Evolutionary conservation across 1,140 invertebrate species (phyloP), one percentile per base, ranked within the genome.

Genomic region (Drosophila pseudoobscura): DNA sequence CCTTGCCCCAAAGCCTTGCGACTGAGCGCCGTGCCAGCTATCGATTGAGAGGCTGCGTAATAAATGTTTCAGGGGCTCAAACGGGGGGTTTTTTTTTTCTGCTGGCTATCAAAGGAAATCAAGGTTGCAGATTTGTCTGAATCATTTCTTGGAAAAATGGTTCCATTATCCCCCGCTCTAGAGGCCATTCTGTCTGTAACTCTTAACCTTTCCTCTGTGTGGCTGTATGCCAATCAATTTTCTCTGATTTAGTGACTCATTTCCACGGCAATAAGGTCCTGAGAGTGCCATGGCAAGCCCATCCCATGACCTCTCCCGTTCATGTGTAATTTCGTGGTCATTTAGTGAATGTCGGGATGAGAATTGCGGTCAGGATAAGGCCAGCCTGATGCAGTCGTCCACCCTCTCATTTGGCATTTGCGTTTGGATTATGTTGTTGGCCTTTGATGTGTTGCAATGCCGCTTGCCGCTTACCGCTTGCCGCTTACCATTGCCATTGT

Each of bases 301-400:
- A 7, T 22, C 8, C n/a, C 51, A 39, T 26, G 69, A 73, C 41
- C 45, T 49, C 35, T 17, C 26, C 63, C 44, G 15, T 35, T 44
- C 51, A 52, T 13, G 39, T 55, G 58, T 61, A 80, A 82, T 80
- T 82, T 82, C 69, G 80, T 78, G 82, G 80, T 87, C 78, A 65
- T 80, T 85, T 74, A 80, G 76, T 46, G 26, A 45, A 53, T 53
- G 58, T 52, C 65, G 55, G 58, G 49, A 56, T 46, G 73, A 56
- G 62, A 47, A 62, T 65, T 84, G 80, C 63, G 75, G 75, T 80
- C 46, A 8, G 39, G 59, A 17, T 26, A 39, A 13, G 11, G 35
- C 35, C 39, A 8, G 29, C 6, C 35, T 29, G 20, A 24, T 26
- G 22, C 41, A 56, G 54, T 45, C 26, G 17, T 71, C 58, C 55